Evolutionary conservation across 2,113 vertebrate genomes (phyloP), one percentile per base, ranked within the genome.

Genomic region (Cololabis saira): DNA sequence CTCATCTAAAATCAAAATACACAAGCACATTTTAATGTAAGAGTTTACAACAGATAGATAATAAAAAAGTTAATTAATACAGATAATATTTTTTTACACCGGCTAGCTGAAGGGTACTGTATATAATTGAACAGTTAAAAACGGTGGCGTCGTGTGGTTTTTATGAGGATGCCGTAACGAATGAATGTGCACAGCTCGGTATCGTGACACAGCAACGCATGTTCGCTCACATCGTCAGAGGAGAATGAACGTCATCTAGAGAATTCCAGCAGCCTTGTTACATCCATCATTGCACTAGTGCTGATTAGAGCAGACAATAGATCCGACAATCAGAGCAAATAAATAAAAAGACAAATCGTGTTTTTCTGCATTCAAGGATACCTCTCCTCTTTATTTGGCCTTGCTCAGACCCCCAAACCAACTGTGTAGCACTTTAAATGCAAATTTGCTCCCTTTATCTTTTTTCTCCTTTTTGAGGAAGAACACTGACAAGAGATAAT

Each of bases 351-450:
- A 14, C 41, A 41, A 2, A 54, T 69, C 51, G 56, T 81, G 52
- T 85, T 71, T 82, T 78, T 85, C 64, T 66, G 71, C 67, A 83
- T 85, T 81, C 79, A 81, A 63, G 43, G 75, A 75, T 59, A 61
- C 53, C 42, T 80, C 71, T 63, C 24, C 58, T 62, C 58, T 74
- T 83, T 74, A 78, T 78, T 73, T 82, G 66, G 72, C 62, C 84
- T 82, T 12, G 57, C 63, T 62, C 54, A n/a, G 43, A 80, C 76
- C 76, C 76, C 70, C 65, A 71, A 79, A 78, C 56, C 71, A 71
- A 74, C 81, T 64, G 84, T 75, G 70, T 81, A 82, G 76, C 88
- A 91, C 91, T 92, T 91, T 93, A 92, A 91, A 92, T 92, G 92
- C 83, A 87, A 92, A 93, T 91, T 78, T 41, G 1, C 30, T 61